Conservation (phyloP, 2,888 invertebrate genomes). For the Leucoptera coffeella region DNA sequence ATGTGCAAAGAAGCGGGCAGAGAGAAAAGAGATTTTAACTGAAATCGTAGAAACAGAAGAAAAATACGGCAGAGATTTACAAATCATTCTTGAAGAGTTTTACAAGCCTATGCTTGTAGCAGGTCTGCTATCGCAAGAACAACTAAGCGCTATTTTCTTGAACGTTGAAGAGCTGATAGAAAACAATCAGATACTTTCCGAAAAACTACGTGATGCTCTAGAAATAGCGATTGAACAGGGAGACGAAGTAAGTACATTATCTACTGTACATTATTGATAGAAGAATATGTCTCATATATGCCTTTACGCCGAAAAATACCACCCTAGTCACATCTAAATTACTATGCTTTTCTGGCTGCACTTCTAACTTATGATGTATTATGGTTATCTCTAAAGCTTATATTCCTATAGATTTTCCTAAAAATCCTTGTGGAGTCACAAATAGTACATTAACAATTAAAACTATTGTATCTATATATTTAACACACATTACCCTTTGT, state of each 20-base stretch:
- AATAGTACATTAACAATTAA: neutral
- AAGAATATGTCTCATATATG: neutral
- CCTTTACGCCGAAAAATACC: too few relatives aligned
- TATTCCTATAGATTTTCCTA: too few relatives aligned
- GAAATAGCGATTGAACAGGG: conserved; percentile 80
- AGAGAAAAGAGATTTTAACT: conserved; percentile 88
- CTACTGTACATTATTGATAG: neutral
- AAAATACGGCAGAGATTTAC: conserved; percentile 88
- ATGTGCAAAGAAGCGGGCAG: conserved; percentile 81
- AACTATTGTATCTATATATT: neutral
- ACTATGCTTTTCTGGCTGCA: too few relatives aligned
- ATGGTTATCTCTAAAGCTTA: too few relatives aligned
- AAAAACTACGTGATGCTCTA: conserved; percentile 78
- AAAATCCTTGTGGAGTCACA: neutral
- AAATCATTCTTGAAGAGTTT: conserved; percentile 89
- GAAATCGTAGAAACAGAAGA: conserved; percentile 96
- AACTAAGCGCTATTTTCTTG: conserved; percentile 85
- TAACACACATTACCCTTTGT: neutral
- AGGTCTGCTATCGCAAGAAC: conserved; percentile 84
- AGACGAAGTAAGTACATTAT: conserved; percentile 46
- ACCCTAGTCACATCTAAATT: too few relatives aligned
- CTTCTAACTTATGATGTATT: too few relatives aligned
- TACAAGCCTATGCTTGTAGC: conserved; percentile 91
- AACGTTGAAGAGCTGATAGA: conserved; percentile 89
- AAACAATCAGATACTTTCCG: conserved; percentile 79